Conservation (phyloP, 2,113 vertebrate species). For the Pao palembangensis region DNA sequence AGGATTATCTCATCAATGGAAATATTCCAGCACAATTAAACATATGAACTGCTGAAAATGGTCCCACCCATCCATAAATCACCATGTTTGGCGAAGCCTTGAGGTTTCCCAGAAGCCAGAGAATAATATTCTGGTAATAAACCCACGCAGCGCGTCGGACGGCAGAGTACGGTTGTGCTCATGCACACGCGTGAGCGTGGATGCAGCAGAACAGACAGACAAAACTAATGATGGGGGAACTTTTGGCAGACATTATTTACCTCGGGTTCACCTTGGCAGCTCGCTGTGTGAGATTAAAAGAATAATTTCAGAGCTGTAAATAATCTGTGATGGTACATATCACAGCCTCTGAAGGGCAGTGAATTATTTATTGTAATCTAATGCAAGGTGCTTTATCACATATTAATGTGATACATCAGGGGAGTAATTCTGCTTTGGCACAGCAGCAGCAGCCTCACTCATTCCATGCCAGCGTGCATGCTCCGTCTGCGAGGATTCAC, state of each 20-base stretch:
- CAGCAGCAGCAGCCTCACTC: slow-evolving; percentile 62
- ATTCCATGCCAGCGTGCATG: slow-evolving; percentile 51
- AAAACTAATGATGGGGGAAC: slow-evolving; percentile 38
- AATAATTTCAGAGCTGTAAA: slow-evolving; percentile 75
- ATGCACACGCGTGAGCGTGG: not conserved
- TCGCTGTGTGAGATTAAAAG: slow-evolving; percentile 67
- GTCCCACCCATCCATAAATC: not conserved
- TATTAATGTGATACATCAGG: slow-evolving; percentile 80
- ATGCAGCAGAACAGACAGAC: slow-evolving; percentile 29
- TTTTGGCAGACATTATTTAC: slow-evolving; percentile 66
- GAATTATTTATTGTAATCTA: slow-evolving; percentile 82
- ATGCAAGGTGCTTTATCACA: slow-evolving; percentile 79
- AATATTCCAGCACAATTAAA: too few relatives aligned
- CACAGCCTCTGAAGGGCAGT: slow-evolving; percentile 72
- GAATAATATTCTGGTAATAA: too few relatives aligned
- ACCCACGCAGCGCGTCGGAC: too few relatives aligned
- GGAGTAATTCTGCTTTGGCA: slow-evolving; percentile 73
- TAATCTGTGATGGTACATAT: slow-evolving; percentile 73
- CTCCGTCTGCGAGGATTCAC: slow-evolving; percentile 66
- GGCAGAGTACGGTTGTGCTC: not conserved
- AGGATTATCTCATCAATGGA: too few relatives aligned
- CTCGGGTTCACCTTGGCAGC: slow-evolving; percentile 71
- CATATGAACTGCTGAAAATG: not conserved
- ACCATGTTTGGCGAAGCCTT: slow-evolving; percentile 5
- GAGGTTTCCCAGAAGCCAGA: not conserved